Base-by-base conservation (phyloP, 1,140 invertebrate genomes). In the Bombus confusus region DNA sequence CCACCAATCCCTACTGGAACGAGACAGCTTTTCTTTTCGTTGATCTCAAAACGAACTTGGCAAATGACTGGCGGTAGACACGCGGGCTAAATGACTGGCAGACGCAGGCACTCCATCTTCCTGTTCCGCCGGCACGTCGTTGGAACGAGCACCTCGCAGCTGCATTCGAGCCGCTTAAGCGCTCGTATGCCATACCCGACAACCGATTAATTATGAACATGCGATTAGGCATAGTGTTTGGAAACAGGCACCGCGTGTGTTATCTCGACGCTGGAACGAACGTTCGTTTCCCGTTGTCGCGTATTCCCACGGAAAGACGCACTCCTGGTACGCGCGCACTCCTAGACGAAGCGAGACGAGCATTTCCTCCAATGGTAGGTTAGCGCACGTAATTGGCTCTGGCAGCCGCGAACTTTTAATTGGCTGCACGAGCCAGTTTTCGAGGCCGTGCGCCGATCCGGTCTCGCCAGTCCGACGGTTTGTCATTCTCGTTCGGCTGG, bases 361-460 rank as follows among this genome's bases (percentile, higher is more conserved):
- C 6, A 64, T 31, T 41, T 73, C 37, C 64, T 66, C 64, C 39
- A 34, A 41, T 25, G 59, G 77, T 80, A 47, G 73, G 43, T 57
- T 76, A 57, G 77, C 68, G 86, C 82, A 87, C 79, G 80, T 90
- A 90, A 90, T 90, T 90, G 89, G 89, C 83, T 86, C 72, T 69
- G 83, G 75, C 78, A 64, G 74, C 62, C 83, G 73, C 76, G 62
- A 90, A 90, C 88, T 90, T 90, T 90, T 90, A 90, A 90, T 90
- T 90, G 89, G 86, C 87, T 87, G 78, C 12, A 5, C 12, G 77
- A 76, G 59, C 66, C 69, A 64, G 64, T 86, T 90, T 83, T 68
- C 64, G 64, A 66, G 64, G 2, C 64, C 6, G 31, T 18, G 31
- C 62, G n/a, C 13, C n/a, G 13, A n/a, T 31, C 18, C 31, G 47